Conservation (phyloP, 1,140 invertebrate genomes). For the Trachymyrmex septentrionalis region DNA sequence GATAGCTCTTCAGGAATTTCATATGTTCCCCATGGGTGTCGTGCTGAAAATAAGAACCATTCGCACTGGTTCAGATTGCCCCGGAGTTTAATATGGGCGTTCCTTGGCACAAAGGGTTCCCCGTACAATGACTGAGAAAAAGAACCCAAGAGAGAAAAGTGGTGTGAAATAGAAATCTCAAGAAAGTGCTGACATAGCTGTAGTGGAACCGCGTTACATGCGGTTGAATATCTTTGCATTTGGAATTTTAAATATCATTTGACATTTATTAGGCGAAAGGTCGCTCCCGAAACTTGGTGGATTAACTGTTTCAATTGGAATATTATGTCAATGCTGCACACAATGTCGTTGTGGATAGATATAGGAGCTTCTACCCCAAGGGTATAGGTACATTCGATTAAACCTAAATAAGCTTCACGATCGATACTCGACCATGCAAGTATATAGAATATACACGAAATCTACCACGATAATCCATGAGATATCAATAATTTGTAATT, state of each 20-base stretch:
- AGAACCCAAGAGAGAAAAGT: constrained; percentile 34
- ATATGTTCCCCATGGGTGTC: constrained; percentile 57
- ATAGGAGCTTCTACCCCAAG: background rate
- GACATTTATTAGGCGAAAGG: constrained; percentile 41
- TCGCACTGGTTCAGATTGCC: constrained; percentile 48
- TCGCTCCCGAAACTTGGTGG: background rate
- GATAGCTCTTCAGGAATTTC: constrained; percentile 52
- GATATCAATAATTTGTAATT: constrained; percentile 18
- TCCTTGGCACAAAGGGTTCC: constrained; percentile 47
- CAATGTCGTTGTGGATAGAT: background rate
- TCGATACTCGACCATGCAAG: background rate
- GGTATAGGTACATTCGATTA: constrained; percentile 28
- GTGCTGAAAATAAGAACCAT: constrained; percentile 57
- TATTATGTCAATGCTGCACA: constrained; percentile 14
- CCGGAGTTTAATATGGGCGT: constrained; percentile 70
- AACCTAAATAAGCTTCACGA: constrained; percentile 44
- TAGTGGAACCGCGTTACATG: constrained; percentile 48
- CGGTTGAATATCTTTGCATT: constrained; percentile 13
- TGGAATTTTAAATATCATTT: constrained; percentile 47
- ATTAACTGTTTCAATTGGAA: constrained; percentile 35
- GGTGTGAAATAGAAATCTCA: constrained; percentile 49
- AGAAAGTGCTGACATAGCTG: constrained; percentile 36
- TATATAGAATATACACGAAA: background rate
- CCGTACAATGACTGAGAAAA: constrained; percentile 55
- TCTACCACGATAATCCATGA: constrained; percentile 30